Evolutionary conservation across 2,797 vertebrate genomes (phyloP), one percentile per base, ranked within the genome.

Genomic region (Eulemur coronatus): DNA sequence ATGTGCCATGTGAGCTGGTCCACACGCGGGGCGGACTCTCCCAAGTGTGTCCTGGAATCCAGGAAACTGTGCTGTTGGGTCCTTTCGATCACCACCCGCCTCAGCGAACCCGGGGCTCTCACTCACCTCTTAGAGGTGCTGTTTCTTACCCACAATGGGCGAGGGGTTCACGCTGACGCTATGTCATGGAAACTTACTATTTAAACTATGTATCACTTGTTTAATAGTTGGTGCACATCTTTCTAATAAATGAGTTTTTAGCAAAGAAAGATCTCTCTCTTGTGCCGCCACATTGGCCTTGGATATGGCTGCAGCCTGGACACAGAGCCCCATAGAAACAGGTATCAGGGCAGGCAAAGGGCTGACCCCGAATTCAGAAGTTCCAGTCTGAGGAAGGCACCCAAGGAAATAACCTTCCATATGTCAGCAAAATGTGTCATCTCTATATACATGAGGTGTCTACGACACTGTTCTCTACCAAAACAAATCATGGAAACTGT

Each of bases 61-160:
- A 17, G 7, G 55, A 57, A n/a, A 13, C 2, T 24, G 1, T 17
- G 2, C 1, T 1, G 26, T 0, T 5, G 3, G 33, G 28, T 78
- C 12, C 55, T 7, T 76, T 6, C 3, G 1, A 18, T n/a, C 30
- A 15, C 35, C 15, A 43, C 33, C 9, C 35, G 9, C 0, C 59
- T 43, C 17, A 3, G 5, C 26, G 7, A 26, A n/a, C 24, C 7
- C 22, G 20, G 33, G 1, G 26, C 9, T 35, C 59, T 48, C 24
- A 50, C 4, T 33, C 10, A 65, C 3, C 14, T 70, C 43, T 61
- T 18, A 41, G 76, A 41, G n/a, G 55, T n/a, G 13, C 2, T 91
- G 8, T 38, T 41, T 78, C 43, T 63, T 41, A n/a, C 14, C 30
- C 63, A 4, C 38, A 33, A 33, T 15, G 4, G n/a, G 5, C 14